Evolutionary conservation across 2,797 vertebrate genomes (phyloP).

Genomic region (Loris lydekkerianus): DNA sequence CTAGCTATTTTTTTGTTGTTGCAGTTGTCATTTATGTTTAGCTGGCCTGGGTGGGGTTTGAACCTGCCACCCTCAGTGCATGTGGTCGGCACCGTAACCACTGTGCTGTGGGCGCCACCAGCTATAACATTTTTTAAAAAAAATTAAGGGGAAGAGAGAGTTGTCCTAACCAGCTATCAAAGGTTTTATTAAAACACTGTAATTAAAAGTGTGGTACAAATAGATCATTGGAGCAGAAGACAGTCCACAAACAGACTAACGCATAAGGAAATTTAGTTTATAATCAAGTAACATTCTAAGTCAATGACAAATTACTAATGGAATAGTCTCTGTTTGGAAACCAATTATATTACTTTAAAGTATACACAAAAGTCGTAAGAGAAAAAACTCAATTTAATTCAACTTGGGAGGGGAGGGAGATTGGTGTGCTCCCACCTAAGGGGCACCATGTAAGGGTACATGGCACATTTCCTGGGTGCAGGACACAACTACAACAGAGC

Average conservation of each 20-base stretch:
- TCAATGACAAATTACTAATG: neutral
- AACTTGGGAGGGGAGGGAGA: no score
- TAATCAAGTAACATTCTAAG: neutral
- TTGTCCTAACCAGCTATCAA: neutral
- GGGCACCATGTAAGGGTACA: no score
- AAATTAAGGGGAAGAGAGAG: neutral
- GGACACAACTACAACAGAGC: no score
- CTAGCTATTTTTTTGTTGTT: no score
- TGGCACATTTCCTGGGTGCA: no score
- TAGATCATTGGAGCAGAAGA: neutral
- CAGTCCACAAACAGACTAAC: neutral
- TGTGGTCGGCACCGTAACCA: no score
- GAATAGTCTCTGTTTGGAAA: neutral
- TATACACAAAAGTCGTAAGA: neutral
- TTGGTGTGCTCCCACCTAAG: no score
- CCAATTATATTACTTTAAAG: neutral
- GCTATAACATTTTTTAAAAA: neutral
- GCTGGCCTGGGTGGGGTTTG: no score
- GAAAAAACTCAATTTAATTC: no score
- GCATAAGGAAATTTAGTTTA: neutral
- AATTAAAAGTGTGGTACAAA: neutral
- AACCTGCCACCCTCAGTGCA: no score
- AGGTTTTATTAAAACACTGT: constrained; percentile 10
- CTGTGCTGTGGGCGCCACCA: neutral
- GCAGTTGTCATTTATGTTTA: no score